Evolutionary conservation across 2,113 vertebrate species (phyloP).

Genomic region (Gopherus evgoodei): DNA sequence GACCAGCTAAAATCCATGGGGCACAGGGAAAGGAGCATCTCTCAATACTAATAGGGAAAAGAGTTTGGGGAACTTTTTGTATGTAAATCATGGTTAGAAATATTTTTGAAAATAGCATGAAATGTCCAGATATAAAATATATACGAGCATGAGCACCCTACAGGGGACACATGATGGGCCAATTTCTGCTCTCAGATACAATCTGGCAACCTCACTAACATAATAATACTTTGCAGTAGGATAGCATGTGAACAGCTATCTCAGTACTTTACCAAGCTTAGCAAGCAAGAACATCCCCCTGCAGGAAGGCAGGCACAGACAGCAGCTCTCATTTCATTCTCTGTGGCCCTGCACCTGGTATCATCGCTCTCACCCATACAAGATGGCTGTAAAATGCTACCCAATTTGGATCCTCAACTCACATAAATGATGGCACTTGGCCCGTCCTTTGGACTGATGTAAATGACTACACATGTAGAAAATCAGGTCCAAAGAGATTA

Average conservation of each 20-base stretch:
- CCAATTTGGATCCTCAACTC: not conserved
- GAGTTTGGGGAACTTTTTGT: slow-evolving; percentile 16
- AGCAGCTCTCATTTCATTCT: not conserved
- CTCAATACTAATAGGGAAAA: not conserved
- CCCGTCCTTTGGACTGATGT: not conserved
- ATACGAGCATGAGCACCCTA: fast-evolving
- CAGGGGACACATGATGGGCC: not conserved
- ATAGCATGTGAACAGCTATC: not conserved
- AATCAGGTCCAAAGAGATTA: not conserved
- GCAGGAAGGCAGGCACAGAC: not conserved
- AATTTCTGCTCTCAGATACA: not conserved
- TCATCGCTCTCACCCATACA: not conserved
- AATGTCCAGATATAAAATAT: not conserved
- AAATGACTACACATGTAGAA: not conserved
- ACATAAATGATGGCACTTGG: not conserved
- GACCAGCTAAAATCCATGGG: slow-evolving; percentile 62
- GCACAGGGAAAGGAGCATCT: not conserved
- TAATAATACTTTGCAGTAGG: not conserved
- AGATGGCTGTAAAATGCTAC: not conserved
- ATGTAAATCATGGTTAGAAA: not conserved
- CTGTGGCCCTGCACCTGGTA: not conserved
- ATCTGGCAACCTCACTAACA: not conserved
- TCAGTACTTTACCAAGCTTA: not conserved
- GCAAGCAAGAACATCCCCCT: not conserved
- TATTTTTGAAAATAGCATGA: slow-evolving; percentile 41